These are phyloP conservation scores for Hyppa rectilinea DNA, from an alignment of 2,888 invertebrate genomes.

Conservation along the genomic window DNA sequence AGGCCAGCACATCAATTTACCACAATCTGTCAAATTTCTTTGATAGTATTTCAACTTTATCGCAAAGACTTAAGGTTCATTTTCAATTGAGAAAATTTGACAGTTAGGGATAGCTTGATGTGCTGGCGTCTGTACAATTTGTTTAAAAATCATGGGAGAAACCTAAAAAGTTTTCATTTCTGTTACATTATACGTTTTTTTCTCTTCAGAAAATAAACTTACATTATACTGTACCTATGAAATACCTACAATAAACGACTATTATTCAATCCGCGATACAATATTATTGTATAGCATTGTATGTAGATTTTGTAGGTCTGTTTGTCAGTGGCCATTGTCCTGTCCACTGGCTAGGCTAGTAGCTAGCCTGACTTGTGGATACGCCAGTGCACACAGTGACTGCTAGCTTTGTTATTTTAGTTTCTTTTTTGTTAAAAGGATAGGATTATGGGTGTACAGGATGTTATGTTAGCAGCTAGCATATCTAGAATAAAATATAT, in stretches of 20 bases:
- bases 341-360: constrained; percentile 47
- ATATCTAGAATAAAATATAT: not conserved
- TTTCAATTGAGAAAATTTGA: no score
- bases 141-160: no score
- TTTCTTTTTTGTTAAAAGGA: constrained; percentile 9
- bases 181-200: no score
- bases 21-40: no score
- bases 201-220: no score
- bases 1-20: no score
- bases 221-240: not conserved
- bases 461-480: constrained; percentile 6
- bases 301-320: constrained; percentile 53
- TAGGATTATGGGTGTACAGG: not conserved
- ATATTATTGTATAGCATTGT: constrained; percentile 54
- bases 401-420: constrained; percentile 18
- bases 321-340: constrained; percentile 66
- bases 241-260: constrained; percentile 47
- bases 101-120: no score
- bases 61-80: no score
- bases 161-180: no score
- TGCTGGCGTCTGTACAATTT: no score
- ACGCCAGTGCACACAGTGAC: constrained; percentile 38
- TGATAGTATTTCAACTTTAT: no score
- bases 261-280: constrained; percentile 46
- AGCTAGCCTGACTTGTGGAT: constrained; percentile 37